Evolutionary conservation across 1,140 invertebrate genomes (phyloP).

Genomic region (Amphibalanus amphitrite): DNA sequence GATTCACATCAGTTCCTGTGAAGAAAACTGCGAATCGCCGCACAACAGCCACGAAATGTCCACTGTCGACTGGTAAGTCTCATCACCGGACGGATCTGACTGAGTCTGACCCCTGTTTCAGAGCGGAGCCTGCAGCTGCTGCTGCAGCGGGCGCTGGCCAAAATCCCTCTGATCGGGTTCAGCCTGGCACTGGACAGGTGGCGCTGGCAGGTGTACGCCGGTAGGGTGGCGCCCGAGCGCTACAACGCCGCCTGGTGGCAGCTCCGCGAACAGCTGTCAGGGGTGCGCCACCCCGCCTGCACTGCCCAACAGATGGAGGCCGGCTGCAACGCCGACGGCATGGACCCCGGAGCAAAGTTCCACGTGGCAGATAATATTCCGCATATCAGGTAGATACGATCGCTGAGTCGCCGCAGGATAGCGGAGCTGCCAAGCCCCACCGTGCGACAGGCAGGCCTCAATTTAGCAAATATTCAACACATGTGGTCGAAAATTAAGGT

Average conservation of each 20-base stretch:
- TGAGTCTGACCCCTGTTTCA: too few species aligned
- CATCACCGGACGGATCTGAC: too few species aligned
- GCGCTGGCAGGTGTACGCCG: conserved; percentile 30
- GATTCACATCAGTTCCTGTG: too few species aligned
- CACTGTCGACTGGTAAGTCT: too few species aligned
- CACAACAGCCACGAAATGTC: too few species aligned
- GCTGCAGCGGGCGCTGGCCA: conserved; percentile 27
- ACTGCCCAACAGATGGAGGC: conserved; percentile 22
- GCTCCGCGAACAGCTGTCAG: conserved; percentile 21
- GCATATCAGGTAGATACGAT: conserved; percentile 51
- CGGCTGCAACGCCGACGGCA: conserved; percentile 35
- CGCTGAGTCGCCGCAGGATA: too few species aligned
- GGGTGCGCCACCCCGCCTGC: conserved; percentile 17
- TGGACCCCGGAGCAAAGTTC: conserved; percentile 68
- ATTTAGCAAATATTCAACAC: too few species aligned
- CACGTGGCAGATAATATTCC: conserved; percentile 64
- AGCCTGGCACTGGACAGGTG: conserved; percentile 31
- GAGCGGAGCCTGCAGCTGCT: conserved; percentile 15
- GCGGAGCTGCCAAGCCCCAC: too few species aligned
- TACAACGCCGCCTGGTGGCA: conserved; percentile 33
- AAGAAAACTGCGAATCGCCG: too few species aligned
- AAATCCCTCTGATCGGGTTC: conserved; percentile 31
- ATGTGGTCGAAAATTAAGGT: too few species aligned
- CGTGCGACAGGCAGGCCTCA: too few species aligned
- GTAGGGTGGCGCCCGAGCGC: conserved; percentile 21